A percentile compares a stretch with the other conserved stretches of the same genome.
These are phyloP conservation scores for Sitta carolinensis DNA, from an alignment of 2,797 vertebrate species.

Conservation along the genomic window DNA sequence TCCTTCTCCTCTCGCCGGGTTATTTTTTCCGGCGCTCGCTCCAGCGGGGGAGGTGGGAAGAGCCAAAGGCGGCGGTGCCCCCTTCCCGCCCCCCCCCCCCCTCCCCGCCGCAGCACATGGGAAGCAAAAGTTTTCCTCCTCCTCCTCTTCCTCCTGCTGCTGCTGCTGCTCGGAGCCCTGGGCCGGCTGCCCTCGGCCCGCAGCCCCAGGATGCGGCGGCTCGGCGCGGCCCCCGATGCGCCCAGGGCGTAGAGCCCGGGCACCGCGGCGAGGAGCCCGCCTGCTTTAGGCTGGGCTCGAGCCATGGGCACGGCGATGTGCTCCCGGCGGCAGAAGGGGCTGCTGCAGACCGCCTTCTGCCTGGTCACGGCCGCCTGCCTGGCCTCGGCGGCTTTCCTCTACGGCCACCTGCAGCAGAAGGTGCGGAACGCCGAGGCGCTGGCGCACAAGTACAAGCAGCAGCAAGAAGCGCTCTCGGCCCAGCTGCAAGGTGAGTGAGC, in stretches of 20 bases:
- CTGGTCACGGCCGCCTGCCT: constrained; percentile 45
- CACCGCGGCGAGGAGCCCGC: too few relatives aligned
- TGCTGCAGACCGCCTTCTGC: constrained; percentile 62
- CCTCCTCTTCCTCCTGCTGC: background rate
- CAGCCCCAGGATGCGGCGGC: background rate
- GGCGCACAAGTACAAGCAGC: constrained; percentile 69
- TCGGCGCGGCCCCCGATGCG: background rate
- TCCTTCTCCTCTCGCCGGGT: background rate
- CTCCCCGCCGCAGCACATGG: background rate
- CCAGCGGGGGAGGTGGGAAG: background rate
- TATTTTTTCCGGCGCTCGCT: constrained; percentile 19
- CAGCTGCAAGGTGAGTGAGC: constrained; percentile 75
- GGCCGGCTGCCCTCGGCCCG: background rate
- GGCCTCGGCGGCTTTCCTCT: constrained; percentile 57
- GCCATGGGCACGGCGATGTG: constrained; percentile 71
- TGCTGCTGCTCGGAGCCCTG: background rate
- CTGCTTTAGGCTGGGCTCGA: background rate
- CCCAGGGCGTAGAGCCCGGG: background rate
- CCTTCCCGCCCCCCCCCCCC: background rate
- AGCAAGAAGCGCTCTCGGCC: constrained; percentile 74
- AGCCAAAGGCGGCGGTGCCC: background rate
- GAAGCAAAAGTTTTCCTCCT: constrained; percentile 49
- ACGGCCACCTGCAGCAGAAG: constrained; percentile 62
- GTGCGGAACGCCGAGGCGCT: constrained; percentile 36
- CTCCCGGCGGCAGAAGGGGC: constrained; percentile 71